Conservation (phyloP, 2,113 vertebrate genomes). For the Heterotis niloticus region DNA sequence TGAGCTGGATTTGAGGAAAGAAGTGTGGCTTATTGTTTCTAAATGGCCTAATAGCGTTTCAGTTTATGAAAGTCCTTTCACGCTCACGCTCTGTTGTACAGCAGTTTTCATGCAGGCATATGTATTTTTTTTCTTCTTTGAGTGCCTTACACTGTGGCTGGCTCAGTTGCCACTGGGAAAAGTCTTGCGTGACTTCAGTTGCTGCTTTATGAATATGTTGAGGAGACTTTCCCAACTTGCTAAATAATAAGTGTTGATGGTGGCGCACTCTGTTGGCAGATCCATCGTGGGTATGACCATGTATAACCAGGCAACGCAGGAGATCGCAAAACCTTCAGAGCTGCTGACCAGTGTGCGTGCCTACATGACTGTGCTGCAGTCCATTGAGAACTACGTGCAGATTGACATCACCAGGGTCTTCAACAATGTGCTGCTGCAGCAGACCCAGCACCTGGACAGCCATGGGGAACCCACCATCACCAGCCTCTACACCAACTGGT, state of each 20-base stretch:
- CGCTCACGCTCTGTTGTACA: background rate
- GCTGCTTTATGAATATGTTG: background rate
- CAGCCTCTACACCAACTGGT: slow-evolving; percentile 98
- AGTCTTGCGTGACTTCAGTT: background rate
- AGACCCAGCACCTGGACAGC: slow-evolving; percentile 98
- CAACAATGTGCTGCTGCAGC: slow-evolving; percentile 97
- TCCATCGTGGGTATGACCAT: slow-evolving; percentile 99
- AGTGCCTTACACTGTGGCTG: no score
- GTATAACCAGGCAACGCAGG: slow-evolving; percentile 98
- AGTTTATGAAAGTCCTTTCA: background rate
- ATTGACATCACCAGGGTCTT: slow-evolving; percentile 98
- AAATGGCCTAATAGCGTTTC: background rate
- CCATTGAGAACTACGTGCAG: slow-evolving; percentile 98
- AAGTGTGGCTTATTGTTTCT: slow-evolving; percentile 10
- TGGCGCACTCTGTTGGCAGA: slow-evolving; percentile 53
- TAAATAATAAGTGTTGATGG: no score
- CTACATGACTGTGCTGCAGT: slow-evolving; percentile 98
- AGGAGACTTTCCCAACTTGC: no score
- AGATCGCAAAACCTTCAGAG: slow-evolving; percentile 97
- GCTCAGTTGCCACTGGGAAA: background rate
- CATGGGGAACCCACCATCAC: slow-evolving; percentile 98
- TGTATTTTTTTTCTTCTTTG: background rate
- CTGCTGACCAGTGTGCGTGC: slow-evolving; percentile 93
- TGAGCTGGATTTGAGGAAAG: background rate
- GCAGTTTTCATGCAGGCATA: background rate